Evolutionary conservation across 2,888 invertebrate species (phyloP).

Genomic region (Plagiodera versicolora): DNA sequence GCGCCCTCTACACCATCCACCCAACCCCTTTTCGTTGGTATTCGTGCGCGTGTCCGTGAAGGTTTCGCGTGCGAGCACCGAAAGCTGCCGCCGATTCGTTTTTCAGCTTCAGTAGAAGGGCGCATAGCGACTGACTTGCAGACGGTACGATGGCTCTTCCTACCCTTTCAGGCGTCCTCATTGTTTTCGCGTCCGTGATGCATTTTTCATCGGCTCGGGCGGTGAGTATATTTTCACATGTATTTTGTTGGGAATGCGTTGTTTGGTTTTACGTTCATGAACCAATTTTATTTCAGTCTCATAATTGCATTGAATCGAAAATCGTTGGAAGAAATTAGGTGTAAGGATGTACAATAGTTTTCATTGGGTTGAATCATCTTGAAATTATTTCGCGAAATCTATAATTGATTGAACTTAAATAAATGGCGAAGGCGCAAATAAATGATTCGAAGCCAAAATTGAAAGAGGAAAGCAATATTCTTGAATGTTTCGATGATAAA

Average conservation of each 20-base stretch:
- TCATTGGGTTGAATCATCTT: no score
- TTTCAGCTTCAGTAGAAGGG: constrained; percentile 12
- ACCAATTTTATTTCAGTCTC: no score
- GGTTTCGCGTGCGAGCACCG: constrained; percentile 3
- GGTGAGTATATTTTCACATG: constrained; percentile 14
- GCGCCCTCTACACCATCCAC: constrained; percentile 3
- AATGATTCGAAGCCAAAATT: no score
- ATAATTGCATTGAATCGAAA: no score
- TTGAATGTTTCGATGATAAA: no score
- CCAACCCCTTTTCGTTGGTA: not conserved
- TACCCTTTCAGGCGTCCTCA: constrained; percentile 8
- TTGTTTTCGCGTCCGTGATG: constrained; percentile 16
- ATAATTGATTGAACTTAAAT: not conserved
- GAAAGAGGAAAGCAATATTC: no score
- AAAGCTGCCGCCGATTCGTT: constrained; percentile 10
- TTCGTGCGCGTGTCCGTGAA: constrained; percentile 10
- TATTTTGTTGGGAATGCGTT: not conserved
- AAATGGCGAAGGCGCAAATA: not conserved
- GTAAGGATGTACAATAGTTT: no score
- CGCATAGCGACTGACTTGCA: constrained; percentile 5
- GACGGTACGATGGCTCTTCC: constrained; percentile 5
- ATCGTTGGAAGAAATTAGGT: no score
- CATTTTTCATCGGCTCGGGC: constrained; percentile 26
- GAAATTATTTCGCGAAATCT: no score
- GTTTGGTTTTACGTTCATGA: no score